A percentile compares a stretch with the other conserved stretches of the same genome.
Conservation (phyloP, 2,888 invertebrate species). For the Patella pellucida region DNA sequence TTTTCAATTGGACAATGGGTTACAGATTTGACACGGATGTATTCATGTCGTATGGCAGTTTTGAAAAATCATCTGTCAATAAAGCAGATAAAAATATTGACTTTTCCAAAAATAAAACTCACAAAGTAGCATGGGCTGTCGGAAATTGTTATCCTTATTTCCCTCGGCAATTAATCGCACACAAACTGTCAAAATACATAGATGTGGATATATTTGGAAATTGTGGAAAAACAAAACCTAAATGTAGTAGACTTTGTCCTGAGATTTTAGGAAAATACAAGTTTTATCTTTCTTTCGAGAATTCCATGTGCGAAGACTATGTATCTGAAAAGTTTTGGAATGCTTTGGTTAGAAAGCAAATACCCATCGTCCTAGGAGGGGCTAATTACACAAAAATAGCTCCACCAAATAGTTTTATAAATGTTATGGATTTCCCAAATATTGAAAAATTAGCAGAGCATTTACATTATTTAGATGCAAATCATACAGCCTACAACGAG, state of each 20-base stretch:
- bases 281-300: slow-evolving; percentile 24
- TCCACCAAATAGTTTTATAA: slow-evolving; percentile 18
- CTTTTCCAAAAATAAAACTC: slow-evolving; percentile 1
- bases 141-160: slow-evolving; percentile 14
- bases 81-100: not conserved
- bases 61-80: not conserved
- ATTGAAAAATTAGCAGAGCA: slow-evolving; percentile 10
- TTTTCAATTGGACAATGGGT: slow-evolving; percentile 17
- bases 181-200: slow-evolving; percentile 16
- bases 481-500: slow-evolving; percentile 18
- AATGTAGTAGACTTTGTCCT: not conserved
- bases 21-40: not conserved
- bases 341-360: not conserved
- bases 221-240: slow-evolving; percentile 9
- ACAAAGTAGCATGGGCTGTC: slow-evolving; percentile 10
- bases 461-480: slow-evolving; percentile 13
- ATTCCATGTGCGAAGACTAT: slow-evolving; percentile 16
- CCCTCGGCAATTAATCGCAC: slow-evolving; percentile 7
- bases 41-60: not conserved
- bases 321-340: slow-evolving; percentile 20
- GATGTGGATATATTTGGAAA: slow-evolving; percentile 15
- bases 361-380: slow-evolving; percentile 18
- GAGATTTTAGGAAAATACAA: slow-evolving; percentile 18
- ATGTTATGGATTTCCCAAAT: slow-evolving; percentile 18
- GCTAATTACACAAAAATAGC: slow-evolving; percentile 16